Evolutionary conservation across 2,113 vertebrate genomes (phyloP).

Genomic region (Phrynosoma blainvillii): DNA sequence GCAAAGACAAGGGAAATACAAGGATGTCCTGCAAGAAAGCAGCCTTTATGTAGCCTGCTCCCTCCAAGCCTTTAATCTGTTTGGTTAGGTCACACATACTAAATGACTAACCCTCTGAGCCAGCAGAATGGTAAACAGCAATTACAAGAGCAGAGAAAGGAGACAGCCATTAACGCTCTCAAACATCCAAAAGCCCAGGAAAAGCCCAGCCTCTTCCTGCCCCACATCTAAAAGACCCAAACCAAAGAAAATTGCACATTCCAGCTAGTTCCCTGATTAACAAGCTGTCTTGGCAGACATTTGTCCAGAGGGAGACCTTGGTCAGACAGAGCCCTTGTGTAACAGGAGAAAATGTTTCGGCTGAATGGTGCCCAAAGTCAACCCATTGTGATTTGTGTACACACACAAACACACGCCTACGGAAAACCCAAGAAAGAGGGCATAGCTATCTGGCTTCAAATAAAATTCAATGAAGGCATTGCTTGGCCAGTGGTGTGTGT

Average conservation of each 20-base stretch:
- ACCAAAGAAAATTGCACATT: constrained; percentile 65
- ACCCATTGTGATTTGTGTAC: constrained; percentile 57
- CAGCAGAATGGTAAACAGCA: constrained; percentile 71
- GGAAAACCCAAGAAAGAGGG: constrained; percentile 46
- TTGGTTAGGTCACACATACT: constrained; percentile 61
- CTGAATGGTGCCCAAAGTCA: constrained; percentile 69
- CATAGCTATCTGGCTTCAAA: constrained; percentile 63
- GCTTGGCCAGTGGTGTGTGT: constrained; percentile 59
- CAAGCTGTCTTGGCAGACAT: constrained; percentile 58
- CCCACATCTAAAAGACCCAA: constrained; percentile 68
- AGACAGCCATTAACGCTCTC: constrained; percentile 70
- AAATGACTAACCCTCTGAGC: constrained; percentile 66
- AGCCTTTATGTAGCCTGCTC: constrained; percentile 51
- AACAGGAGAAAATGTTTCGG: constrained; percentile 62
- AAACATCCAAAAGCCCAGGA: constrained; percentile 67
- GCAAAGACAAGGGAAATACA: constrained; percentile 53
- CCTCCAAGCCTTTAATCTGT: constrained; percentile 65
- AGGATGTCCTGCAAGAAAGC: constrained; percentile 30
- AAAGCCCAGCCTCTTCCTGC: constrained; percentile 33
- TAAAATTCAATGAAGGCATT: constrained; percentile 67
- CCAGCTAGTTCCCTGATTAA: constrained; percentile 65
- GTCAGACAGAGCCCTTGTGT: constrained; percentile 49
- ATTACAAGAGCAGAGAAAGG: constrained; percentile 66
- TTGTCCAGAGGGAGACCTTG: constrained; percentile 62
- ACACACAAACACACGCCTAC: constrained; percentile 5